Evolutionary conservation across 2,888 invertebrate species (phyloP), one percentile per base, ranked within the genome.

Genomic region (Poecilus cupreus): DNA sequence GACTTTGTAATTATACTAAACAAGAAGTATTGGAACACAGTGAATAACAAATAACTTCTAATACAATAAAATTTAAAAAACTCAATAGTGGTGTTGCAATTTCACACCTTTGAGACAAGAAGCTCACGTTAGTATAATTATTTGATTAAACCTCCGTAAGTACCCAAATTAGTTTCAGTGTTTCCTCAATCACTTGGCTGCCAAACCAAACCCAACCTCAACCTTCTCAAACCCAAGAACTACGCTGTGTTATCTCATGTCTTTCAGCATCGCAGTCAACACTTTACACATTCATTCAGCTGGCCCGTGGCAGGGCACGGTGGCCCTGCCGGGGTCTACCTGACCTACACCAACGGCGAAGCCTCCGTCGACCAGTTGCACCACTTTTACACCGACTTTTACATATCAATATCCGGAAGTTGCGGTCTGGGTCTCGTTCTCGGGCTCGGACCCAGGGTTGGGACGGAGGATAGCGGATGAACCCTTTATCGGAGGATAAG

Each of bases 331-430:
- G 18, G 60, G 60, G 60, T 22, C 18, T 75, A 54, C 75, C 54
- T 75, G 75, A 75, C 75, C 75, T 75, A 75, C 51, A 20, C 75
- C 75, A 75, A 49, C 74, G 49, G 74, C 13, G 51, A 77, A 82
- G 79, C 82, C 83, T 83, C 81, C 83, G 13, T 77, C 84, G 82
- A 84, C 84, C 83, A 85, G 84, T 84, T 85, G 84, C 84, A 85
- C 84, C 85, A 85, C 84, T 85, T 86, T 85, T 75, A 75, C 75
- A 84, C 85, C 64, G 64, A 86, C 85, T 86, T 86, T 86, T 86
- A 85, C 85, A 86, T 86, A 86, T 86, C 86, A 86, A 86, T 85
- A 84, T 85, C 83, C 83, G 84, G 85, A 84, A 85, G 84, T 85
- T 84, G 64, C 82, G 84, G 84, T 84, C 82, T 72, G 80, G 75